phyloP scores from a whole-genome alignment of 1,140 invertebrate genomes.

The Zaprionus camerounensis region DNA sequence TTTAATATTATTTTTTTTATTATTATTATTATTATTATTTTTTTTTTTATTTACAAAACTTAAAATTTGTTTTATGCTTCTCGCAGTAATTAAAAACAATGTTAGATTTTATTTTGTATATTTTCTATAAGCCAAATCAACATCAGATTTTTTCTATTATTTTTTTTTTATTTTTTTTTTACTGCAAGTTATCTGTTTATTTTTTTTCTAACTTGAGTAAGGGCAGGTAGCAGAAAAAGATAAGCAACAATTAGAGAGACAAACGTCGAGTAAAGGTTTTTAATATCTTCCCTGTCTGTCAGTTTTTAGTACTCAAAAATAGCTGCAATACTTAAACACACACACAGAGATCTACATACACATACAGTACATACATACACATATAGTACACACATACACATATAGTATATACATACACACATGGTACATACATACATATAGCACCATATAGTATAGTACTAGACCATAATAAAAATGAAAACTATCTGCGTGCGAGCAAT shows the following conservation, averaged over 20 bases:
- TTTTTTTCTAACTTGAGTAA: slow-evolving; percentile 19
- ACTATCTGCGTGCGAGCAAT: slow-evolving; percentile 44
- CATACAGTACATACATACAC: background rate
- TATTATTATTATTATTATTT: no score
- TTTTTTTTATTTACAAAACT: no score
- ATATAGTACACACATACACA: background rate
- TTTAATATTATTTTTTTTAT: no score
- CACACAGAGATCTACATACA: background rate
- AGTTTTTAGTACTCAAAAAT: slow-evolving; percentile 27
- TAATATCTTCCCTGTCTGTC: slow-evolving; percentile 5
- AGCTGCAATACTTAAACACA: slow-evolving; percentile 4
- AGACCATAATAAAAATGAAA: slow-evolving; percentile 40
- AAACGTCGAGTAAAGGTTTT: slow-evolving; percentile 5
- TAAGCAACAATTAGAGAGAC: slow-evolving; percentile 16
- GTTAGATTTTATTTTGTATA: no score
- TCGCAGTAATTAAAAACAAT: no score
- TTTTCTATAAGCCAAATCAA: no score
- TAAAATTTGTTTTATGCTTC: no score
- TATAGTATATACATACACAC: background rate
- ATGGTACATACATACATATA: background rate
- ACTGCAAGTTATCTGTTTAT: background rate
- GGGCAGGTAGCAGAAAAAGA: slow-evolving; percentile 9
- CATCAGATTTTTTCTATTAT: background rate
- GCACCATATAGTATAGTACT: background rate
- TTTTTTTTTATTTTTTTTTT: background rate